phyloP scores from a whole-genome alignment of 2,888 invertebrate species.

The Creontiades dilutus region DNA sequence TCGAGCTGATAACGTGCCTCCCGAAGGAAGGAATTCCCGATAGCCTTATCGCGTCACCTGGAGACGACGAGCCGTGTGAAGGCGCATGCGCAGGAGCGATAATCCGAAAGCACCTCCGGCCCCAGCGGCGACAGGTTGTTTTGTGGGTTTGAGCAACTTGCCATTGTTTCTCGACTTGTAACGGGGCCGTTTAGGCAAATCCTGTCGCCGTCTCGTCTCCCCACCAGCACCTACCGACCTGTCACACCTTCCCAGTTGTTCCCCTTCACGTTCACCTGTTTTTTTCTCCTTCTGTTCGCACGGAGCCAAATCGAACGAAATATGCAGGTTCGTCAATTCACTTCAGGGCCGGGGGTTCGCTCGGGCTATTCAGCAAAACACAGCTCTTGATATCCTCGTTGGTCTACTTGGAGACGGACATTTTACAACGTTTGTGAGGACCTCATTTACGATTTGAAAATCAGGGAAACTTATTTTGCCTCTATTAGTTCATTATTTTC shows the following conservation, averaged over 20 bases:
- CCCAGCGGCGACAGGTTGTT: neutral
- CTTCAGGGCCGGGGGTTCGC: neutral
- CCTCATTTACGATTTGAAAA: too few species aligned
- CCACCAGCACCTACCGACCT: neutral
- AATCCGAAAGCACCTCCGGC: neutral
- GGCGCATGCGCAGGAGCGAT: slow-evolving; percentile 15
- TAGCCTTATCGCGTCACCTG: slow-evolving; percentile 25
- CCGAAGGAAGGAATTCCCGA: slow-evolving; percentile 4
- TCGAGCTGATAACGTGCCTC: neutral
- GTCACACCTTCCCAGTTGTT: slow-evolving; percentile 27
- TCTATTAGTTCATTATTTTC: too few species aligned
- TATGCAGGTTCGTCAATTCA: neutral
- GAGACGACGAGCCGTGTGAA: neutral
- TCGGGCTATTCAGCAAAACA: too few species aligned
- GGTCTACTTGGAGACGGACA: too few species aligned
- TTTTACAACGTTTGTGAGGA: too few species aligned
- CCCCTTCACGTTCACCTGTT: neutral
- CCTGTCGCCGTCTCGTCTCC: neutral
- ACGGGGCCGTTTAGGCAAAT: slow-evolving; percentile 16
- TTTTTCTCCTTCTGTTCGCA: neutral
- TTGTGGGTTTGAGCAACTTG: slow-evolving; percentile 27
- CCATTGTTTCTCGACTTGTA: slow-evolving; percentile 25
- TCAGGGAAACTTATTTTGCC: too few species aligned
- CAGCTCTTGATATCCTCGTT: too few species aligned
- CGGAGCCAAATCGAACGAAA: neutral